These are phyloP conservation scores for Oreochromis niloticus DNA, from an alignment of 2,113 vertebrate genomes.

Conservation along the genomic window DNA sequence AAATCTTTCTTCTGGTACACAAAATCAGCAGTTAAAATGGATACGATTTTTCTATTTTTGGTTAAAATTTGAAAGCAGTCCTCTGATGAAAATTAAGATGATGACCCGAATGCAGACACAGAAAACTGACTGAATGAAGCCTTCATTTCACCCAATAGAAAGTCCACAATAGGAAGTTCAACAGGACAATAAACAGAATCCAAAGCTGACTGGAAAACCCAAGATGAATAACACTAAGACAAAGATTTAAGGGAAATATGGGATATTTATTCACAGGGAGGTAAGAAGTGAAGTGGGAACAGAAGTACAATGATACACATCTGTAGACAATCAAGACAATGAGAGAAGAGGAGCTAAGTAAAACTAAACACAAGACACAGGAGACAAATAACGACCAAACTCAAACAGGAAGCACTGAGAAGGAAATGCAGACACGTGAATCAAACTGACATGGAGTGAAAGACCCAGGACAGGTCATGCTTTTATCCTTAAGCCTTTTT, in stretches of 20 bases:
- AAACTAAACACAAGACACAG: not conserved
- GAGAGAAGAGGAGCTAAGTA: not conserved
- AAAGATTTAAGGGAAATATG: not conserved
- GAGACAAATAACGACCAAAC: not conserved
- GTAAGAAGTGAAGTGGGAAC: not conserved
- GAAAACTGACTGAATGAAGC: not conserved
- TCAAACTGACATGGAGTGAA: accelerated
- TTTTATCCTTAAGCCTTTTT: not conserved
- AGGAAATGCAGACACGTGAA: not conserved
- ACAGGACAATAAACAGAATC: not conserved
- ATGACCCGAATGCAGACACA: not conserved
- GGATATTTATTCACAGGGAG: not conserved
- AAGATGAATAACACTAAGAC: not conserved
- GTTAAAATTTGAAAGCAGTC: not conserved
- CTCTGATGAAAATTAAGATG: not conserved
- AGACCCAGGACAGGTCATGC: not conserved
- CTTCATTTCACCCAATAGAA: not conserved
- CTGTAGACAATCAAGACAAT: accelerated
- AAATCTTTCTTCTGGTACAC: not conserved
- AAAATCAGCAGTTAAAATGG: not conserved
- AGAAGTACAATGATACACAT: not conserved
- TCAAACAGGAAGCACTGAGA: not conserved
- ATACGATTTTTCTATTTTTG: not conserved
- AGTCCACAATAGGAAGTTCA: not conserved
- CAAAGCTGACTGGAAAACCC: not conserved